Percentiles rank a stretch among this genome's conserved stretches.
phyloP scores from a whole-genome alignment of 1,140 invertebrate species.

The Propsilocerus akamusi region DNA sequence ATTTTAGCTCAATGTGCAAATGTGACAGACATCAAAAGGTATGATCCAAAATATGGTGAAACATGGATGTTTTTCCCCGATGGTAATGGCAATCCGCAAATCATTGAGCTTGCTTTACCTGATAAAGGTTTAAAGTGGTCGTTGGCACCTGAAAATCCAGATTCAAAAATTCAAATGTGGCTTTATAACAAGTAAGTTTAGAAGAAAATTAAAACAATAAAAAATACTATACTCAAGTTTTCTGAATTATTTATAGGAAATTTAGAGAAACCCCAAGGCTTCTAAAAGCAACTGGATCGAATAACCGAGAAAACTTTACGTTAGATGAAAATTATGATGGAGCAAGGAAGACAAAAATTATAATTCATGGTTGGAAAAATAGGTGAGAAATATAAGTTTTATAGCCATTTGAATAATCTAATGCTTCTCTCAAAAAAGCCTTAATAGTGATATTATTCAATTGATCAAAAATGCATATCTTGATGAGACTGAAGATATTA shows the following conservation, averaged over 20 bases:
- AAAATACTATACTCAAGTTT: neutral
- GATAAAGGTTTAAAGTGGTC: constrained; percentile 12
- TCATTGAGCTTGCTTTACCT: constrained; percentile 25
- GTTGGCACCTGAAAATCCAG: constrained; percentile 10
- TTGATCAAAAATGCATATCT: constrained; percentile 30
- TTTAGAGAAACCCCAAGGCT: neutral
- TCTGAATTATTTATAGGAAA: neutral
- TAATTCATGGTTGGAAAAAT: constrained; percentile 54
- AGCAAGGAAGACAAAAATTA: constrained; percentile 34
- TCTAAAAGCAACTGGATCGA: neutral
- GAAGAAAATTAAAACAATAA: neutral
- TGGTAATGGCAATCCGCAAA: constrained; percentile 33
- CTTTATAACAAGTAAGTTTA: constrained; percentile 20
- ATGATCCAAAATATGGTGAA: constrained; percentile 26
- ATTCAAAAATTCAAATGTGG: constrained; percentile 20
- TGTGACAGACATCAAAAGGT: constrained; percentile 5
- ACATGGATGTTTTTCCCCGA: constrained; percentile 46
- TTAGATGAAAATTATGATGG: constrained; percentile 31
- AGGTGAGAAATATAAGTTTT: neutral
- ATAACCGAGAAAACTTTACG: neutral
- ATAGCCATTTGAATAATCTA: neutral
- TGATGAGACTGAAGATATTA: constrained; percentile 29
- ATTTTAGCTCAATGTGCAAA: neutral
- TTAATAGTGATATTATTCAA: constrained; percentile 18
- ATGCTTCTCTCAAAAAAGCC: constrained; percentile 21